Conservation (phyloP, 2,888 invertebrate genomes). For the Pollenia labialis region DNA sequence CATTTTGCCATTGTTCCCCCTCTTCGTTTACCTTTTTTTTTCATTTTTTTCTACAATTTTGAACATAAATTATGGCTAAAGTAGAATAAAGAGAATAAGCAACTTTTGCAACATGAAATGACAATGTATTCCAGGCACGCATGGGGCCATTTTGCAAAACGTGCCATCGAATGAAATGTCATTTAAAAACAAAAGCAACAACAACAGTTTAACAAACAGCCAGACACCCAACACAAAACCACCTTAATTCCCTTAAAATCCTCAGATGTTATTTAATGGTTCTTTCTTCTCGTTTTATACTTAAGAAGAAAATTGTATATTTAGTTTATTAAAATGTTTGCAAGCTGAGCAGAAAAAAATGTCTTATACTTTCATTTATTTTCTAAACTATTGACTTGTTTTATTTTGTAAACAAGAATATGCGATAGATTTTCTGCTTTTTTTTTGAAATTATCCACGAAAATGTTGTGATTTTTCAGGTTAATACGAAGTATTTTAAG, state of each 20-base stretch:
- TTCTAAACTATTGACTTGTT: too few relatives aligned
- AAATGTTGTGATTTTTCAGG: too few relatives aligned
- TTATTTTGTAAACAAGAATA: too few relatives aligned
- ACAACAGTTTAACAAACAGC: slow-evolving; percentile 15
- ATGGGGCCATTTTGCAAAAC: slow-evolving; percentile 83
- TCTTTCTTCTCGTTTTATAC: neutral
- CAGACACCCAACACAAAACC: slow-evolving; percentile 58
- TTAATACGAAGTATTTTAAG: too few relatives aligned
- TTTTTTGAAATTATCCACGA: too few relatives aligned
- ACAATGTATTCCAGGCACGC: slow-evolving; percentile 83
- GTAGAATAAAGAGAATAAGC: slow-evolving; percentile 44
- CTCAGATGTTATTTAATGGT: slow-evolving; percentile 42
- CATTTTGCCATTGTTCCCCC: slow-evolving; percentile 14
- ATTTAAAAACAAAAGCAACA: slow-evolving; percentile 65
- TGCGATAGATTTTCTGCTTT: too few relatives aligned
- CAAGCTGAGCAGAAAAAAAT: neutral
- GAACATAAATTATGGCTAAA: slow-evolving; percentile 68
- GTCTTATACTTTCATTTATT: too few relatives aligned
- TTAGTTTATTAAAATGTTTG: neutral
- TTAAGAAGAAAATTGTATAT: neutral
- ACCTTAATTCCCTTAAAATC: slow-evolving; percentile 61
- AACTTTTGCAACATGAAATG: slow-evolving; percentile 64
- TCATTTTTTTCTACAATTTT: slow-evolving; percentile 43
- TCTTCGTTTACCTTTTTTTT: neutral
- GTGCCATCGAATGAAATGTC: slow-evolving; percentile 81